Base-by-base conservation (phyloP, 2,113 vertebrate species). In the Colossoma macropomum region DNA sequence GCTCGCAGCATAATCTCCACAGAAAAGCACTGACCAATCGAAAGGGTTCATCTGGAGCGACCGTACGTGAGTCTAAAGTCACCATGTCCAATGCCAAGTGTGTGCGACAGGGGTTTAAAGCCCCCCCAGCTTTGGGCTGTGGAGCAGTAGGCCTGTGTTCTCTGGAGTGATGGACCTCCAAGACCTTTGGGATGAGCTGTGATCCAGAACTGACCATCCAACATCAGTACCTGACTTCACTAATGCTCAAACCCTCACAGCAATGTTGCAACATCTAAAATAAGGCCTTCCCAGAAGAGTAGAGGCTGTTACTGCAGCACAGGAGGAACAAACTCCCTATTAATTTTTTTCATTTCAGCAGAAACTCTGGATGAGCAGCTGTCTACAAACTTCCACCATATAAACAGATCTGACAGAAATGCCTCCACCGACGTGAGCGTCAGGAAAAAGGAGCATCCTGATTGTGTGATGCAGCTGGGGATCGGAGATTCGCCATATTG, bases 401-500 rank as follows among this genome's bases (percentile, higher is more conserved):
- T 3, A 59, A 15, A 59, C 54, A 59, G 54, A 59, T 59, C 54
- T 59, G 54, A 15, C 54, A 59, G 19, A 9, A 23, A 23, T 15
- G 54, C 54, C 21, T 23, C 7, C 2, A 16, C 15, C 13, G 15
- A 2, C 13, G 50, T 52, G 50, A 59, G 4, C 6, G 54, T 15
- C 21, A 0, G 54, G 19, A 23, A n/a, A 59, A 59, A 23, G 54
- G 13, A 75, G 13, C 52, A 17, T 4, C 15, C 25, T 17, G 73
- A 23, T 25, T 63, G 34, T 23, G 13, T 71, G 32, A 25, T 81
- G 69, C 45, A 59, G 45, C 60, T 81, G 23, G 45, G 73, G 63
- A 76, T 66, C 50, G 25, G 48, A 68, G 52, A 68, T 56, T 28
- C 19, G 32, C 27, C 16, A 32, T 69, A 82, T 82, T 45, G 81